Percentiles rank a stretch among this genome's conserved stretches.
Evolutionary conservation across 2,113 vertebrate species (phyloP).

Genomic region (Acanthisitta chloris): DNA sequence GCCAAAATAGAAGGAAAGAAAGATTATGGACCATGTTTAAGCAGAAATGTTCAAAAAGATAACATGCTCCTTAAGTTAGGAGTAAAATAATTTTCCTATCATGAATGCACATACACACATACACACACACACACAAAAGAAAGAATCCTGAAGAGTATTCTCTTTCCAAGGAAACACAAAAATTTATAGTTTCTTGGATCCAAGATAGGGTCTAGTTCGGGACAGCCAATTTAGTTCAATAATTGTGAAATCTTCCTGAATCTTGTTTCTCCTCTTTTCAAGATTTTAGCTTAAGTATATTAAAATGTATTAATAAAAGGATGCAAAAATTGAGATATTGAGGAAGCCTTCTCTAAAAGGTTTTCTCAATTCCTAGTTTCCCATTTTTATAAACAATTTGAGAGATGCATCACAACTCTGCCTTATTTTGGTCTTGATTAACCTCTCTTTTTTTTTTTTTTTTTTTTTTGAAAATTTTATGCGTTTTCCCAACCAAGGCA

Average conservation of each 20-base stretch:
- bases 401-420: background rate
- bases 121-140: rapidly evolving
- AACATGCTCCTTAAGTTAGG: background rate
- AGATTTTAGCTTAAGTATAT: background rate
- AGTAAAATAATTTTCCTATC: background rate
- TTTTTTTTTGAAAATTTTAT: background rate
- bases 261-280: background rate
- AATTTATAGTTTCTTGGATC: background rate
- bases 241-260: background rate
- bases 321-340: background rate
- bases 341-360: background rate
- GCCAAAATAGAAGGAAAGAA: background rate
- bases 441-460: background rate
- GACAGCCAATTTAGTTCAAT: background rate
- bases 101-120: rapidly evolving
- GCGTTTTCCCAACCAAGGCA: background rate
- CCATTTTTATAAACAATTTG: background rate
- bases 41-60: background rate
- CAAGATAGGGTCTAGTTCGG: background rate
- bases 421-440: background rate
- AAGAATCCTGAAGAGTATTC: background rate
- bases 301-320: background rate
- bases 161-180: background rate
- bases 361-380: background rate
- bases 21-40: background rate